Evolutionary conservation across 2,113 vertebrate species (phyloP).

Genomic region (Polypterus bichir): DNA sequence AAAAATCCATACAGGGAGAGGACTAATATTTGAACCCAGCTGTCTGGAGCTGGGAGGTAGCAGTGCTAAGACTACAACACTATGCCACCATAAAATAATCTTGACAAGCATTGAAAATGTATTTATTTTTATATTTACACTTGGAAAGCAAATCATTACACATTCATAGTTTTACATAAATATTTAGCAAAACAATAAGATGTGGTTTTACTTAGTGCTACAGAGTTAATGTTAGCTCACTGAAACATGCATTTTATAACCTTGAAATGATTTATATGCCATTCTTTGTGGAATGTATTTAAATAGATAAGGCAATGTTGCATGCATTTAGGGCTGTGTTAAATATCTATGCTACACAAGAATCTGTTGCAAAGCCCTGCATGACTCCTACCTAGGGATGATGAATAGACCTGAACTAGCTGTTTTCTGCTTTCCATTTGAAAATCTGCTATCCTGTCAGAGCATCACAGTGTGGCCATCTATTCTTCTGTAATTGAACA

Average conservation of each 20-base stretch:
- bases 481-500: constrained; percentile 22
- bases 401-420: constrained; percentile 20
- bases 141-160: too few relatives aligned
- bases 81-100: too few relatives aligned
- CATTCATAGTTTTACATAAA: too few relatives aligned
- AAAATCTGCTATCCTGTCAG: constrained; percentile 18
- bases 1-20: too few relatives aligned
- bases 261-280: constrained; percentile 25
- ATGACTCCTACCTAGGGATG: constrained; percentile 7
- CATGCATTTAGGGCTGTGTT: constrained; percentile 23
- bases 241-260: constrained; percentile 14
- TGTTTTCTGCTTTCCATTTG: constrained; percentile 19
- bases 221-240: too few relatives aligned
- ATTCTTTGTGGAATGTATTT: constrained; percentile 1
- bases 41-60: too few relatives aligned
- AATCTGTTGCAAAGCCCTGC: constrained; percentile 4
- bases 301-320: constrained; percentile 23
- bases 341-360: constrained; percentile 12
- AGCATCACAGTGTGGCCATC: constrained; percentile 11
- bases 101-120: too few relatives aligned
- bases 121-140: too few relatives aligned
- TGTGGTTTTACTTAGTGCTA: too few relatives aligned
- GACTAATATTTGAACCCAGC: too few relatives aligned
- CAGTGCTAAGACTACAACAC: too few relatives aligned
- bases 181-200: too few relatives aligned